phyloP scores from a whole-genome alignment of 2,888 invertebrate genomes.

The Cinara cedri region DNA sequence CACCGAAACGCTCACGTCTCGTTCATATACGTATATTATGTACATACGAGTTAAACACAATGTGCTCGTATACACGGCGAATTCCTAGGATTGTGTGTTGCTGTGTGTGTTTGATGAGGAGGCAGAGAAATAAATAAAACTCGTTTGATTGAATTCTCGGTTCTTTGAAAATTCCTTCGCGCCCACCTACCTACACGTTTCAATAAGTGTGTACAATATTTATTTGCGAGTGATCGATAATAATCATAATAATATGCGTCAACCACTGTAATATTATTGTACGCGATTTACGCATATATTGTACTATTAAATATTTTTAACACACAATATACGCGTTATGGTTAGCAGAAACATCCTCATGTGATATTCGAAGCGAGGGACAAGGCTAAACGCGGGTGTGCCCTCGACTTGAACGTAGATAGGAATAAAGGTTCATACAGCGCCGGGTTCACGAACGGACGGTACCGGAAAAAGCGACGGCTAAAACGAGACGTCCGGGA shows the following conservation, averaged over 20 bases:
- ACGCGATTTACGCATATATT: not conserved
- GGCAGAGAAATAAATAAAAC: not conserved
- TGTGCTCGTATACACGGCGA: not conserved
- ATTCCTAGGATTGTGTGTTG: not conserved
- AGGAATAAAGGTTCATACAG: slow-evolving; percentile 65
- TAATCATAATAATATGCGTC: too few species aligned
- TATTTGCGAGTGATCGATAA: not conserved
- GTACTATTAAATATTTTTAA: not conserved
- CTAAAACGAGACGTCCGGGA: slow-evolving; percentile 75
- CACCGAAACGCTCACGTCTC: not conserved
- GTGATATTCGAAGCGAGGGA: slow-evolving; percentile 95
- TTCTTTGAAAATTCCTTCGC: not conserved
- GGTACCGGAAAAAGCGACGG: slow-evolving; percentile 61
- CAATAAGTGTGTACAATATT: too few species aligned
- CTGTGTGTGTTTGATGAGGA: too few species aligned
- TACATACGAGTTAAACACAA: slow-evolving; percentile 17
- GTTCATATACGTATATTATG: too few species aligned
- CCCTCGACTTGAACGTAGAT: slow-evolving; percentile 78
- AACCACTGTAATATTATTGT: not conserved
- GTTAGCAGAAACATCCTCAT: slow-evolving; percentile 94
- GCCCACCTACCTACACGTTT: not conserved
- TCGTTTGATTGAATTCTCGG: not conserved
- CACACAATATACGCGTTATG: not conserved
- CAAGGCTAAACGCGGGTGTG: slow-evolving; percentile 80
- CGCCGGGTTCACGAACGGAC: slow-evolving; percentile 63